Conservation (phyloP, 2,888 invertebrate genomes). For the Siphlonurus alternatus region DNA sequence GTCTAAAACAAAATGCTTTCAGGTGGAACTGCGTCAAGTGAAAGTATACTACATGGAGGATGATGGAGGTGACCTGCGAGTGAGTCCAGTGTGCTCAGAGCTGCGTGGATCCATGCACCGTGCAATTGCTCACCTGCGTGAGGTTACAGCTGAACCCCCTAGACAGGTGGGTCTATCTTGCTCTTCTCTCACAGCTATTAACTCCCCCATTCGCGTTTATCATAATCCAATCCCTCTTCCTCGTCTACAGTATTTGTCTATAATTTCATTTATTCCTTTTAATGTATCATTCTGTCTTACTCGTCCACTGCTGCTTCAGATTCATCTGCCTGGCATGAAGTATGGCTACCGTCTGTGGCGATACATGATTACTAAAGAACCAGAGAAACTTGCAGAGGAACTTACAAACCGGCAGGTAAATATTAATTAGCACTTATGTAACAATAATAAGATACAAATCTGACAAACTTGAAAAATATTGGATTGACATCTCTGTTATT, state of each 20-base stretch:
- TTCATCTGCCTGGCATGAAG: conserved; percentile 30
- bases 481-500: too few relatives aligned
- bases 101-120: conserved; percentile 43
- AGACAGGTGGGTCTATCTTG: background rate
- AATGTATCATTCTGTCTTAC: conserved; percentile 4
- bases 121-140: conserved; percentile 26
- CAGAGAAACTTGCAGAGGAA: conserved; percentile 39
- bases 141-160: background rate
- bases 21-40: conserved; percentile 46
- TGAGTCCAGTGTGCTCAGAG: conserved; percentile 52
- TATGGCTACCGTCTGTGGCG: conserved; percentile 52
- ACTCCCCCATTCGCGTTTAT: too few relatives aligned
- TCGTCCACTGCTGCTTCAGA: conserved; percentile 19
- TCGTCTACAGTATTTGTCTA: too few relatives aligned
- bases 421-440: background rate
- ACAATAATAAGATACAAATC: background rate
- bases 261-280: conserved; percentile 8
- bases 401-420: conserved; percentile 42
- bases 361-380: conserved; percentile 56
- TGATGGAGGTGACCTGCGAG: conserved; percentile 48
- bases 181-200: too few relatives aligned
- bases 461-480: background rate
- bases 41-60: conserved; percentile 60
- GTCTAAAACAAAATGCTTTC: too few relatives aligned
- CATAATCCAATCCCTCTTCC: too few relatives aligned